Conservation (phyloP, 2,113 vertebrate genomes). For the Nannospalax galili region DNA sequence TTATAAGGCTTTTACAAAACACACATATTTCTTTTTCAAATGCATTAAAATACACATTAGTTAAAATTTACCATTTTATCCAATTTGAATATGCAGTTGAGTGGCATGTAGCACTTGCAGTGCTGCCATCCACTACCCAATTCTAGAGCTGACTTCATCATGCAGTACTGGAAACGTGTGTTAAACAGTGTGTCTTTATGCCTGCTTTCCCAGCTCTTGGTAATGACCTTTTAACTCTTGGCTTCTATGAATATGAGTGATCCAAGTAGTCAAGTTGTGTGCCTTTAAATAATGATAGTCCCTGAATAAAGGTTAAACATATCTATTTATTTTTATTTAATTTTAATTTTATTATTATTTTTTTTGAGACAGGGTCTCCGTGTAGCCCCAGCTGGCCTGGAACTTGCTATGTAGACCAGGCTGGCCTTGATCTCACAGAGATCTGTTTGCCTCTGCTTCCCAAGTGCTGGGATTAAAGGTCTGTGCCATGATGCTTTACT, state of each 20-base stretch:
- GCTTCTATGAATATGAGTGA: not conserved
- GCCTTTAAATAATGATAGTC: not conserved
- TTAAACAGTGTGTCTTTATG: not conserved
- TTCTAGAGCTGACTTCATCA: not conserved
- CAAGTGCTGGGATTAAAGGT: no score
- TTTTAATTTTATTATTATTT: no score
- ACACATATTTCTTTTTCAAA: not conserved
- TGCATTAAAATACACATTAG: not conserved
- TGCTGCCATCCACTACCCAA: no score
- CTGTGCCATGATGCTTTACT: no score
- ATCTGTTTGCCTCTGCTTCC: no score
- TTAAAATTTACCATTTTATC: not conserved
- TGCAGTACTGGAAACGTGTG: not conserved
- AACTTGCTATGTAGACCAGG: no score
- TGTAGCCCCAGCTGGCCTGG: no score
- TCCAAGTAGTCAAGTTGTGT: not conserved
- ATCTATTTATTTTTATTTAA: no score
- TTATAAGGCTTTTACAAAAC: conserved; percentile 2
- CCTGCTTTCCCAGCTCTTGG: rapidly evolving
- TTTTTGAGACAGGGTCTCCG: no score
- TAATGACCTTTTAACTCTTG: not conserved
- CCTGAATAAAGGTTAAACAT: not conserved
- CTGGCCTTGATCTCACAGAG: no score
- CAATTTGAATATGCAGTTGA: not conserved
- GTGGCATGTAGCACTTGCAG: not conserved